phyloP scores from a whole-genome alignment of 2,888 invertebrate genomes.

The Charanyca ferruginea region DNA sequence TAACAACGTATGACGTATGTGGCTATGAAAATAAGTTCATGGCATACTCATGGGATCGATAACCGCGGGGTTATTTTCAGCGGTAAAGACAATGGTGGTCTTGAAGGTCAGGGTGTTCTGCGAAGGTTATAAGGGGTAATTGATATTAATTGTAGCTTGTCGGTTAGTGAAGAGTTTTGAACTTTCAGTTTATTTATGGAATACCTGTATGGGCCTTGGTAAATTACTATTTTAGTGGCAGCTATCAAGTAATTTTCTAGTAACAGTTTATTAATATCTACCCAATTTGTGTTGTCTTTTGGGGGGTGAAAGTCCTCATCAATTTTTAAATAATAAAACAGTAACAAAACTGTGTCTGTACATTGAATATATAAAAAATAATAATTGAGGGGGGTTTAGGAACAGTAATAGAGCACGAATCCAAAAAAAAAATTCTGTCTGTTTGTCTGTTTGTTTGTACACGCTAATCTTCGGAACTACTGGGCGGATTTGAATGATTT shows the following conservation, averaged over 20 bases:
- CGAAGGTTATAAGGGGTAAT: conserved; percentile 2
- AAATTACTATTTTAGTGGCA: not conserved
- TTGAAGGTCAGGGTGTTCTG: conserved; percentile 4
- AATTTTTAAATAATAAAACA: too few species aligned
- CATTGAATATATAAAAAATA: too few species aligned
- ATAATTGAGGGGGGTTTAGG: too few species aligned
- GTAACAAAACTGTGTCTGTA: too few species aligned
- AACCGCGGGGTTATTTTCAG: conserved; percentile 32
- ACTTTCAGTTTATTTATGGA: conserved; percentile 17
- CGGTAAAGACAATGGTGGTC: conserved; percentile 8
- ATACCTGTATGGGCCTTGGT: not conserved
- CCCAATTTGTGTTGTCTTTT: not conserved
- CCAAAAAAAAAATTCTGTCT: too few species aligned
- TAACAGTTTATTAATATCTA: not conserved
- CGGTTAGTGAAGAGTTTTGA: conserved; percentile 13
- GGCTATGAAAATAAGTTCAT: conserved; percentile 40
- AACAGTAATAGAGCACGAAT: too few species aligned
- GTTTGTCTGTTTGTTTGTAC: too few species aligned
- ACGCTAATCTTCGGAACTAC: too few species aligned
- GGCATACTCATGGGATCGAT: conserved; percentile 32
- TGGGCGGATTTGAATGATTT: too few species aligned
- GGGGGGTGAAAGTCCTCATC: not conserved
- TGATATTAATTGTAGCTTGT: conserved; percentile 30
- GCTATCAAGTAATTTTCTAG: not conserved
- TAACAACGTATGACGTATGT: conserved; percentile 17